phyloP scores from a whole-genome alignment of 2,113 vertebrate genomes.

The Dunckerocampus dactyliophorus region DNA sequence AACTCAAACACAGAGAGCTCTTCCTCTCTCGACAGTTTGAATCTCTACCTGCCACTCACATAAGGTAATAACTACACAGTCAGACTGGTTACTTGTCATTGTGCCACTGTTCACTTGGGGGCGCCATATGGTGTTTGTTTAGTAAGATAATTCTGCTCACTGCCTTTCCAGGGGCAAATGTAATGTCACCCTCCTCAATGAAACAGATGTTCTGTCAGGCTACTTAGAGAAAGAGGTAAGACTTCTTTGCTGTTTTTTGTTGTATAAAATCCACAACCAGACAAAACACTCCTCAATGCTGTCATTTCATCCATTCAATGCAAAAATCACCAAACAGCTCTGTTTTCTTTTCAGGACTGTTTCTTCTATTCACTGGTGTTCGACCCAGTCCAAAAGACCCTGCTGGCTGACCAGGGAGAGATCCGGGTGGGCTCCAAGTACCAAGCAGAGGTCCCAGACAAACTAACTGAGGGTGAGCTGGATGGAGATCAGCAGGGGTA shows the following conservation, averaged over 20 bases:
- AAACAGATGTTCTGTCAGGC: constrained; percentile 84
- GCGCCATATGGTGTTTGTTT: no score
- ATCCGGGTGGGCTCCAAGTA: constrained; percentile 91
- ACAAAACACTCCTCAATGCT: neutral
- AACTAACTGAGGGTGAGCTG: constrained; percentile 79
- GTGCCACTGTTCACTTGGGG: no score
- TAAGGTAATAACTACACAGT: constrained; percentile 70
- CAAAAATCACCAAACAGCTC: neutral
- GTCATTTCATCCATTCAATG: neutral
- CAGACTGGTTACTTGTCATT: neutral
- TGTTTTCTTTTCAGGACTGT: constrained; percentile 76
- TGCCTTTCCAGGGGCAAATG: constrained; percentile 81
- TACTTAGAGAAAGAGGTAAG: constrained; percentile 86
- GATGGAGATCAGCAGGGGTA: neutral
- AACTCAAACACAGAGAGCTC: constrained; percentile 90
- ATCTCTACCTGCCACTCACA: constrained; percentile 89
- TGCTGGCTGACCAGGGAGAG: constrained; percentile 90
- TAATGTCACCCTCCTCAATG: constrained; percentile 89
- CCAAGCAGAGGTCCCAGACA: constrained; percentile 91
- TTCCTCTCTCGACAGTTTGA: constrained; percentile 91
- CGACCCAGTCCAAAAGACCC: constrained; percentile 90
- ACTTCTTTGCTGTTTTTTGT: no score
- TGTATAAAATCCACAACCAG: neutral
- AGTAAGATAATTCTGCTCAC: neutral
- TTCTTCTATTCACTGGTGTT: constrained; percentile 96